phyloP scores from a whole-genome alignment of 2,113 vertebrate genomes.

The Microcebus lehilahytsara region DNA sequence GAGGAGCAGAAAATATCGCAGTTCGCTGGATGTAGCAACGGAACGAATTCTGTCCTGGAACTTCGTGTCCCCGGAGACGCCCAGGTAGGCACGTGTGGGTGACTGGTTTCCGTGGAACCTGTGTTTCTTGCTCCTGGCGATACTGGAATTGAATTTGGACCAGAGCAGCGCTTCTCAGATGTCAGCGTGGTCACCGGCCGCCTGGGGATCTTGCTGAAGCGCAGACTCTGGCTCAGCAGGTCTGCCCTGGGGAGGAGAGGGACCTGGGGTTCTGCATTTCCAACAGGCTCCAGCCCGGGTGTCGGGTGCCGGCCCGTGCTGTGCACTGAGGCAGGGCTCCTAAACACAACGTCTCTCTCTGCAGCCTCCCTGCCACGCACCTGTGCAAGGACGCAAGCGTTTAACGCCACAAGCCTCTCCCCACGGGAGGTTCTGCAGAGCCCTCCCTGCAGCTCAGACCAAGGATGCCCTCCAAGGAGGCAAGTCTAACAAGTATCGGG shows the following conservation, averaged over 20 bases:
- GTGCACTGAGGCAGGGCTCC: accelerated
- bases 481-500: accelerated
- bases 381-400: accelerated
- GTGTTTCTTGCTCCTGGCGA: accelerated
- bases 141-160: accelerated
- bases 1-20: accelerated
- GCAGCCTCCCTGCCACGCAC: accelerated
- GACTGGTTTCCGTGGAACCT: accelerated
- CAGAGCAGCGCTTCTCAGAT: accelerated
- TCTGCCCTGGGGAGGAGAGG: not conserved
- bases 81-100: accelerated
- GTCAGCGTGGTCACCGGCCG: accelerated
- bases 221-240: not conserved
- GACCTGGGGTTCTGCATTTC: not conserved
- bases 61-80: accelerated
- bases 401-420: too few species aligned
- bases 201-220: not conserved
- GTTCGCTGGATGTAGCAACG: accelerated
- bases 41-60: accelerated
- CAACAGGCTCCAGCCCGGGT: accelerated
- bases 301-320: accelerated
- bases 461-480: accelerated
- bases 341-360: accelerated
- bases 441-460: accelerated
- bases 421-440: not conserved